These are phyloP conservation scores for Archocentrus centrarchus DNA, from an alignment of 2,113 vertebrate genomes.

Conservation along the genomic window DNA sequence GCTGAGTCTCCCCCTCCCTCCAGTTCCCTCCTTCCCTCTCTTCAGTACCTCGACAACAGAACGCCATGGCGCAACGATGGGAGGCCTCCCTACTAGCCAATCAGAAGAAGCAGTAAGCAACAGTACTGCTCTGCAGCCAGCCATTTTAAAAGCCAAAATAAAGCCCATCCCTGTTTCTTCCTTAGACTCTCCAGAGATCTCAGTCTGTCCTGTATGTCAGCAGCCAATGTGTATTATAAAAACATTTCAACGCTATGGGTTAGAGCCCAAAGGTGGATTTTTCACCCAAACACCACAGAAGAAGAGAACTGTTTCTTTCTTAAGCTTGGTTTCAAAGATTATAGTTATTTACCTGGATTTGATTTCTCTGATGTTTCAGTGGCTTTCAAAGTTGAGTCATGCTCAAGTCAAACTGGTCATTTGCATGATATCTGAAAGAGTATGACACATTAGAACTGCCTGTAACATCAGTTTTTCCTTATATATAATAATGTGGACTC, in stretches of 20 bases:
- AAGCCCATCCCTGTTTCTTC: not conserved
- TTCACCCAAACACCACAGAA: not conserved
- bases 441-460: not conserved
- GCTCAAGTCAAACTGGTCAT: not conserved
- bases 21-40: constrained; percentile 66
- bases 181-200: not conserved
- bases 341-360: not conserved
- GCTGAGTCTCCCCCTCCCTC: constrained; percentile 66
- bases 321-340: not conserved
- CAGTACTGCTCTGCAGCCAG: not conserved
- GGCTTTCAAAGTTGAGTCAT: not conserved
- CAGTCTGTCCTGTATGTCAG: not conserved
- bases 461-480: not conserved
- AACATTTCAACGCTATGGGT: constrained; percentile 1
- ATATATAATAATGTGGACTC: not conserved
- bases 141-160: constrained; percentile 15
- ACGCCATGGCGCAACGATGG: constrained; percentile 73
- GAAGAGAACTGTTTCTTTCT: not conserved
- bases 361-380: not conserved
- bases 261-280: not conserved
- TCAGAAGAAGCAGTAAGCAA: constrained; percentile 71
- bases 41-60: constrained; percentile 63
- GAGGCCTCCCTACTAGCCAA: constrained; percentile 73
- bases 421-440: constrained; percentile 21
- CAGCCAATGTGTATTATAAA: not conserved